phyloP scores from a whole-genome alignment of 2,113 vertebrate species.

The Barnardius zonarius region DNA sequence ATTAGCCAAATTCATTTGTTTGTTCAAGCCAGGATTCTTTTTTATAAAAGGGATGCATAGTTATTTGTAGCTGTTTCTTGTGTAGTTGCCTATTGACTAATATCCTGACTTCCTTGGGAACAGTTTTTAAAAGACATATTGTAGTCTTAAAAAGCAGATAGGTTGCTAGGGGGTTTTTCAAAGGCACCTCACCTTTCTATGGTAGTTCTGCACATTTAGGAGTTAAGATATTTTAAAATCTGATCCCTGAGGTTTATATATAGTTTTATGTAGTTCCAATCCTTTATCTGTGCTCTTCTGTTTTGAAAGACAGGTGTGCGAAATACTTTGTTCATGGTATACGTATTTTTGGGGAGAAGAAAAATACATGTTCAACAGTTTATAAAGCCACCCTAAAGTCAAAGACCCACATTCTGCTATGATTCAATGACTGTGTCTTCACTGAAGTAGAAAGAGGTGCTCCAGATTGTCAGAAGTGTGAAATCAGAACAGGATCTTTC shows the following conservation, averaged over 20 bases:
- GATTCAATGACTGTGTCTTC: not conserved
- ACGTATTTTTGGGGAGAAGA: not conserved
- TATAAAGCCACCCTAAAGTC: not conserved
- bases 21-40: not conserved
- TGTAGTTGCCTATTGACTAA: not conserved
- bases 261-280: not conserved
- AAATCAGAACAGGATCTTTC: slow-evolving; percentile 49
- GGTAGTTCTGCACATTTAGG: not conserved
- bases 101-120: not conserved
- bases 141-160: not conserved
- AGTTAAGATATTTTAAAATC: not conserved
- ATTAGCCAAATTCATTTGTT: not conserved
- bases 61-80: not conserved
- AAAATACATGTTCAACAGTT: not conserved
- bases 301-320: not conserved
- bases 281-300: not conserved
- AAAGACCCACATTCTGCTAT: not conserved
- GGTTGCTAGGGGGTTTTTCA: not conserved
- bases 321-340: not conserved
- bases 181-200: not conserved
- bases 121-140: not conserved
- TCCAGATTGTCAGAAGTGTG: slow-evolving; percentile 51
- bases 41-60: not conserved
- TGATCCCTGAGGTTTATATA: not conserved
- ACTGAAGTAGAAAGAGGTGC: not conserved